A percentile compares a stretch with the other conserved stretches of the same genome.
Evolutionary conservation across 2,113 vertebrate species (phyloP).

Genomic region (Oryzias melastigma): DNA sequence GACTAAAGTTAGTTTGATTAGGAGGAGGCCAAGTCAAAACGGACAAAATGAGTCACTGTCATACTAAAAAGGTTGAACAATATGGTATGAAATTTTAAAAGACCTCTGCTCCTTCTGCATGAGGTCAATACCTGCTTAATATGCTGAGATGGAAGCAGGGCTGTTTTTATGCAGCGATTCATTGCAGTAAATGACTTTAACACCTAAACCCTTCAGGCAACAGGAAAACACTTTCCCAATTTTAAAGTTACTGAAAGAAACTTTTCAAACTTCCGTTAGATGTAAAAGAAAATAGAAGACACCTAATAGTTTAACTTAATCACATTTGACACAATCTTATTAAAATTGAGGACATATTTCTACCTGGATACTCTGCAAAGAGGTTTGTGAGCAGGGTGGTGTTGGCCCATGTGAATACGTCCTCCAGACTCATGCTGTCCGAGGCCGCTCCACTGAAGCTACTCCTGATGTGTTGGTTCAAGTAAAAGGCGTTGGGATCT

Average conservation of each 20-base stretch:
- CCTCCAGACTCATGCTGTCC: conserved; percentile 69
- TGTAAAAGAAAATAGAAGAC: neutral
- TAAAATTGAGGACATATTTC: fast-evolving
- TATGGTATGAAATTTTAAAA: neutral
- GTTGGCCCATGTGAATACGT: conserved; percentile 86
- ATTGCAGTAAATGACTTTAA: neutral
- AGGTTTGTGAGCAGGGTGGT: conserved; percentile 82
- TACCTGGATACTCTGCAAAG: conserved; percentile 85
- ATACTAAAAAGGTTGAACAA: neutral
- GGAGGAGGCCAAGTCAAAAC: neutral
- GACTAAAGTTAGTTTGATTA: too few relatives aligned
- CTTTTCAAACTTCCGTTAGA: too few relatives aligned
- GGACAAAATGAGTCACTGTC: neutral
- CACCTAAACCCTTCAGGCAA: neutral
- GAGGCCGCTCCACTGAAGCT: conserved; percentile 78
- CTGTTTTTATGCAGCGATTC: neutral
- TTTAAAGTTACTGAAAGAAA: too few relatives aligned
- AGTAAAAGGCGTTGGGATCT: conserved; percentile 85
- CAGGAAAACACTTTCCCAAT: neutral
- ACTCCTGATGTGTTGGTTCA: conserved; percentile 84
- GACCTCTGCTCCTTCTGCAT: neutral
- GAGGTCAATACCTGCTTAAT: neutral
- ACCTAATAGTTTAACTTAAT: too few relatives aligned
- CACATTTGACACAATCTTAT: neutral
- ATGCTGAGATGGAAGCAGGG: too few relatives aligned